Percentiles rank a stretch among this genome's conserved stretches.
phyloP scores from a whole-genome alignment of 2,888 invertebrate genomes.

The Brassicogethes aeneus region DNA sequence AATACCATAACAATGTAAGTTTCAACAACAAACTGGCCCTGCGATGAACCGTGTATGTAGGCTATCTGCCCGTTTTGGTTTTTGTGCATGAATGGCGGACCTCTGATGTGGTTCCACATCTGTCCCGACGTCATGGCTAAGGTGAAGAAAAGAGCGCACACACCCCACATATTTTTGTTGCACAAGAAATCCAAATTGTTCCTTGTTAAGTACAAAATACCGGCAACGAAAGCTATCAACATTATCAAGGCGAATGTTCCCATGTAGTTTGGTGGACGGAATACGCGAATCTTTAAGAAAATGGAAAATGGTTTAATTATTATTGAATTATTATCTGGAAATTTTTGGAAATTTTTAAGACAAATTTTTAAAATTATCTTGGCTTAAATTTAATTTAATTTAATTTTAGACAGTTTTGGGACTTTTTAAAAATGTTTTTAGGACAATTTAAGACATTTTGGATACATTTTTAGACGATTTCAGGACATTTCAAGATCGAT shows the following conservation, averaged over 20 bases:
- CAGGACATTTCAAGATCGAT: no score
- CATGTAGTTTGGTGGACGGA: constrained; percentile 97
- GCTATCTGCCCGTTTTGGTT: constrained; percentile 83
- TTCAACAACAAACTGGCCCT: constrained; percentile 94
- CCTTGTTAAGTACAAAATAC: constrained; percentile 84
- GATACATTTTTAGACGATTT: no score
- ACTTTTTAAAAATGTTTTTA: no score
- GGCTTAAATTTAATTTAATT: no score
- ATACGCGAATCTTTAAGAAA: constrained; percentile 80
- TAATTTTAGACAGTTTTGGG: no score
- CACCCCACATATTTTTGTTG: constrained; percentile 95
- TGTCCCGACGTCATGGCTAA: constrained; percentile 98
- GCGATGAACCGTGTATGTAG: constrained; percentile 93
- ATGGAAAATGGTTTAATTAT: no score
- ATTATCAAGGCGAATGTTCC: constrained; percentile 84
- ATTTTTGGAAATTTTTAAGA: no score
- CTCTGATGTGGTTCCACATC: constrained; percentile 99
- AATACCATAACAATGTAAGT: constrained; percentile 94
- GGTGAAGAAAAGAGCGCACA: constrained; percentile 83
- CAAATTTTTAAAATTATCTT: no score
- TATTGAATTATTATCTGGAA: no score
- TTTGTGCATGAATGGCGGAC: constrained; percentile 94
- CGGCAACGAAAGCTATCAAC: constrained; percentile 77
- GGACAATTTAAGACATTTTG: no score
- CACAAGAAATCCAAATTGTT: constrained; percentile 97